Evolutionary conservation across 1,140 invertebrate species (phyloP), one percentile per base, ranked within the genome.

Genomic region (Meloidogyne chitwoodi): DNA sequence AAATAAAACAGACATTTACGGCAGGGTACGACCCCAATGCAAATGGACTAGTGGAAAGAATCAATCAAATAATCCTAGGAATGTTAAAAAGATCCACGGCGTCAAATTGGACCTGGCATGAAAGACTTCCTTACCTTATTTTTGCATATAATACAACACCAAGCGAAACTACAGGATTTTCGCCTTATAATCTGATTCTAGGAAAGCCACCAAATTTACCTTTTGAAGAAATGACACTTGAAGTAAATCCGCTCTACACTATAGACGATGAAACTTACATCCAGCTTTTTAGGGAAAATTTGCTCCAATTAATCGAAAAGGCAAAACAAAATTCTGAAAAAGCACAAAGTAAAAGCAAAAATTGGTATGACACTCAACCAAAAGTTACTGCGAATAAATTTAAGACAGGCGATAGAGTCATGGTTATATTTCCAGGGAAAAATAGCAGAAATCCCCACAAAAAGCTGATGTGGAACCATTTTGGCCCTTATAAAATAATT

Each of bases 81-180:
- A 71, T 71, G 69, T 24, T 71, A 8, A 71, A 71, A 71, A 38
- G 24, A 14, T 56, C 69, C 2, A 71, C 69, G 2, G 19, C 16
- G 3, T n/a, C 16, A 11, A 71, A 71, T n/a, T 71, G 31, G 34
- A 26, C 14, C 0, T 71, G 69, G 69, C 29, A 38, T 61, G 69
- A 71, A 71, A 44, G 69, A 10, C 27, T 71, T 19, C 29, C 69
- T 19, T 71, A 44, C 5, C 26, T 44, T 0, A 24, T 56, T 10
- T 71, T 71, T 26, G 16, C 69, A 16, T 71, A 71, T 56, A 71
- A 71, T 61, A 0, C 62, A 2, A 71, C 69, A 14, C 69, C 69
- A 19, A 27, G 44, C 16, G 24, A 56, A n/a, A 24, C 22, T 4
- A 71, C 69, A 12, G 69, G 69, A 19, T 71, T 71, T 24, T 63